These are phyloP conservation scores for Empis stercorea DNA, from an alignment of 2,888 invertebrate genomes.

Conservation along the genomic window DNA sequence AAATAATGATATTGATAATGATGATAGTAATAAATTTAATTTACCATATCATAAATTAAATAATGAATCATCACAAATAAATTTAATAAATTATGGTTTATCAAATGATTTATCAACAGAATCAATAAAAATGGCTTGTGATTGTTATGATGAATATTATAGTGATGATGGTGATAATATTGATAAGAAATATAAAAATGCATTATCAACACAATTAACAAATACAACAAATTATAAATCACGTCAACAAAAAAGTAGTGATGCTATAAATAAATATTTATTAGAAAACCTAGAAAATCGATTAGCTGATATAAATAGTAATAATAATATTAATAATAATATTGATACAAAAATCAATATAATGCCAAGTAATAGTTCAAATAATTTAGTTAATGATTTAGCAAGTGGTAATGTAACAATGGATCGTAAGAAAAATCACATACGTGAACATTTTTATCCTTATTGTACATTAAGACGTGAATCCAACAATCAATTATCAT, in stretches of 20 bases:
- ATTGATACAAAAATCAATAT: slow-evolving; percentile 3
- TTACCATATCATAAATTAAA: slow-evolving; percentile 10
- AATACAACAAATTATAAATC: not conserved
- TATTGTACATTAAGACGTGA: slow-evolving; percentile 11
- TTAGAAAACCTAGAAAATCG: slow-evolving; percentile 8
- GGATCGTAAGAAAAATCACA: slow-evolving; percentile 6
- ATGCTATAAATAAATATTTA: slow-evolving; percentile 7
- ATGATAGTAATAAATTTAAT: not conserved
- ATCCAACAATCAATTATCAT: not conserved
- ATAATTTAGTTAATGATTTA: too few species aligned
- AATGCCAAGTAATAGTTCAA: not conserved
- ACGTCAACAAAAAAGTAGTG: not conserved
- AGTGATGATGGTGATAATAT: slow-evolving; percentile 18
- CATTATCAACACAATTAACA: not conserved
- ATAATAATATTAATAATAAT: too few species aligned
- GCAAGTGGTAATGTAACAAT: slow-evolving; percentile 1
- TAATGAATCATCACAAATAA: not conserved
- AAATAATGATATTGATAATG: too few species aligned
- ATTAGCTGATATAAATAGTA: not conserved
- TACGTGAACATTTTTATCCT: slow-evolving; percentile 5
- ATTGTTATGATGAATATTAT: slow-evolving; percentile 22
- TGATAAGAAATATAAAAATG: not conserved
- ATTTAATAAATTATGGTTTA: slow-evolving; percentile 15
- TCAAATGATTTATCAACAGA: slow-evolving; percentile 29
- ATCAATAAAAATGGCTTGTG: slow-evolving; percentile 28